Evolutionary conservation across 2,797 vertebrate genomes (phyloP).

Genomic region (Threskiornis aethiopicus): DNA sequence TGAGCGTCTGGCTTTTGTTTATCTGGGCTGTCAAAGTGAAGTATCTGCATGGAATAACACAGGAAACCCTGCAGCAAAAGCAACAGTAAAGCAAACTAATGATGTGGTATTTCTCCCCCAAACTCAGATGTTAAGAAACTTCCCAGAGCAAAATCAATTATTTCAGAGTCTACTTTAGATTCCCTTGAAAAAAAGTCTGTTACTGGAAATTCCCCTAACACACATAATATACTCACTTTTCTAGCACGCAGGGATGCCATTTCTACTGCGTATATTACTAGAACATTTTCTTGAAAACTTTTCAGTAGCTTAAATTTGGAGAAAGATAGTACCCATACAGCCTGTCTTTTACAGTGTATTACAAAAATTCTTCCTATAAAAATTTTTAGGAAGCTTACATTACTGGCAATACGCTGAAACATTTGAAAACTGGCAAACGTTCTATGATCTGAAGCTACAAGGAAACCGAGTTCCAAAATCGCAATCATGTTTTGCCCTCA

Average conservation of each 20-base stretch:
- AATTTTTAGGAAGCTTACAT: background rate
- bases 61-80: constrained; percentile 68
- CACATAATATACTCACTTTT: background rate
- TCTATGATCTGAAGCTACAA: background rate
- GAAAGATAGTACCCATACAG: background rate
- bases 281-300: background rate
- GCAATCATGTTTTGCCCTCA: background rate
- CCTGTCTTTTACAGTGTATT: background rate
- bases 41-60: constrained; percentile 71
- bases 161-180: constrained; percentile 16
- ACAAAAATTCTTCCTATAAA: background rate
- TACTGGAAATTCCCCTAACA: background rate
- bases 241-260: background rate
- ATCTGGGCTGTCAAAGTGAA: constrained; percentile 75
- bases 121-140: constrained; percentile 17
- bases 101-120: constrained; percentile 21
- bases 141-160: constrained; percentile 24
- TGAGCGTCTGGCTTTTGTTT: constrained; percentile 73
- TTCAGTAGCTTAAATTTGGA: background rate
- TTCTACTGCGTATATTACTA: background rate
- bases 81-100: constrained; percentile 48
- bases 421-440: background rate
- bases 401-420: background rate
- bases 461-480: background rate
- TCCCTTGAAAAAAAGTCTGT: background rate